phyloP scores from a whole-genome alignment of 2,797 vertebrate species.

The Crypturellus tataupa region DNA sequence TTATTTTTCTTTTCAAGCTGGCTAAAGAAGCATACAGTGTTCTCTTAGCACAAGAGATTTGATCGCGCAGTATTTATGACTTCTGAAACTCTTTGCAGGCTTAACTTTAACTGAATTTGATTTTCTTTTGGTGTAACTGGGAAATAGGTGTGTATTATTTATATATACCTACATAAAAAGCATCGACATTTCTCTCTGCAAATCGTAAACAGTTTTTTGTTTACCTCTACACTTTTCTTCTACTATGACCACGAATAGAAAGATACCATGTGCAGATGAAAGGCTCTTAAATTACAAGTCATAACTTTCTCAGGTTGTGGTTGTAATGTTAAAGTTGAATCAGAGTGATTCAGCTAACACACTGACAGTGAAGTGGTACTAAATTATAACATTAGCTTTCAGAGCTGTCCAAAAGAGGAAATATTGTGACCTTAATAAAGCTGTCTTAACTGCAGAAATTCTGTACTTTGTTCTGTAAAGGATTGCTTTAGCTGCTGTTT shows the following conservation, averaged over 20 bases:
- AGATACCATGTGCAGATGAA: neutral
- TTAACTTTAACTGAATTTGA: neutral
- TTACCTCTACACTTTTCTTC: neutral
- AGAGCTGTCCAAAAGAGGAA: constrained; percentile 1
- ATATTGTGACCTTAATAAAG: neutral
- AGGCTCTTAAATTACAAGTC: neutral
- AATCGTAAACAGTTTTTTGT: neutral
- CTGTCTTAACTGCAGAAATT: neutral
- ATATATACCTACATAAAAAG: too few relatives aligned
- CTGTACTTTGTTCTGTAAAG: neutral
- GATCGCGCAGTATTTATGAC: neutral
- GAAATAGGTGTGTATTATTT: neutral
- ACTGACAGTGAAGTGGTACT: neutral
- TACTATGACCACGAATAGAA: neutral
- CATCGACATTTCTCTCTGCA: neutral
- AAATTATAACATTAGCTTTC: neutral
- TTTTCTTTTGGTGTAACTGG: neutral
- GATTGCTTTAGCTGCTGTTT: neutral
- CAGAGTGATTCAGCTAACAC: neutral
- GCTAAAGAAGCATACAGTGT: neutral
- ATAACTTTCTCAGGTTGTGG: neutral
- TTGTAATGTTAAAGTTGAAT: neutral
- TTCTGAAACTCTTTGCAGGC: neutral
- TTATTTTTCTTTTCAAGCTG: neutral
- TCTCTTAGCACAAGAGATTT: neutral